These are phyloP conservation scores for Castor canadensis DNA, from an alignment of 2,113 vertebrate species.

Conservation along the genomic window DNA sequence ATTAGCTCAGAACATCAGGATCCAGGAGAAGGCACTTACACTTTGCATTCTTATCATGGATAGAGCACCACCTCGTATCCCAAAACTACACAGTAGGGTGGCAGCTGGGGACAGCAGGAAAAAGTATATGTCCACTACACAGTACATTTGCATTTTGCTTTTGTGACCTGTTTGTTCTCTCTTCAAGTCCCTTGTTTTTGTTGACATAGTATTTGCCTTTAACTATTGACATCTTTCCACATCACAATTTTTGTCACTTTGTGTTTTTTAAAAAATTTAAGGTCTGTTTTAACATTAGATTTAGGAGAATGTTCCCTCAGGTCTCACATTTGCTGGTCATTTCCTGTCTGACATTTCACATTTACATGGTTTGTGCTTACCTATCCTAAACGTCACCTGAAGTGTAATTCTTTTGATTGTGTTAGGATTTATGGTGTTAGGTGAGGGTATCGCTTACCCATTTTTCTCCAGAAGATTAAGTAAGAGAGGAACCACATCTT, in stretches of 20 bases:
- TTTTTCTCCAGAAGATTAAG: no score
- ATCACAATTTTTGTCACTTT: not conserved
- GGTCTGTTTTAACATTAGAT: not conserved
- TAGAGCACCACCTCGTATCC: no score
- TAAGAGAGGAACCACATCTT: no score
- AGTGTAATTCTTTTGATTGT: not conserved
- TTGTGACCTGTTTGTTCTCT: not conserved
- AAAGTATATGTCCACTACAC: not conserved
- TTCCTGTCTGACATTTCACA: not conserved
- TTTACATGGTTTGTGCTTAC: not conserved
- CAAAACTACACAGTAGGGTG: not conserved
- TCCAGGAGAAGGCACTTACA: accelerated
- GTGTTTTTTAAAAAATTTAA: not conserved
- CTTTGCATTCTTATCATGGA: not conserved
- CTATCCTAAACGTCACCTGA: not conserved
- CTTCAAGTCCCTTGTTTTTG: not conserved
- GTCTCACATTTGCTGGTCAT: not conserved
- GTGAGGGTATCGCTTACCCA: no score
- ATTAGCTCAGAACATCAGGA: accelerated
- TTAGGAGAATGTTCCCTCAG: not conserved
- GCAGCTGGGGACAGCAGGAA: not conserved
- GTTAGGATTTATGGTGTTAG: no score
- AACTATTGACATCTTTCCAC: not conserved
- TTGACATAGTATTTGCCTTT: no score
- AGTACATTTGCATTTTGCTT: no score